Evolutionary conservation across 2,888 invertebrate species (phyloP).

Genomic region (Malthinus flaveolus): DNA sequence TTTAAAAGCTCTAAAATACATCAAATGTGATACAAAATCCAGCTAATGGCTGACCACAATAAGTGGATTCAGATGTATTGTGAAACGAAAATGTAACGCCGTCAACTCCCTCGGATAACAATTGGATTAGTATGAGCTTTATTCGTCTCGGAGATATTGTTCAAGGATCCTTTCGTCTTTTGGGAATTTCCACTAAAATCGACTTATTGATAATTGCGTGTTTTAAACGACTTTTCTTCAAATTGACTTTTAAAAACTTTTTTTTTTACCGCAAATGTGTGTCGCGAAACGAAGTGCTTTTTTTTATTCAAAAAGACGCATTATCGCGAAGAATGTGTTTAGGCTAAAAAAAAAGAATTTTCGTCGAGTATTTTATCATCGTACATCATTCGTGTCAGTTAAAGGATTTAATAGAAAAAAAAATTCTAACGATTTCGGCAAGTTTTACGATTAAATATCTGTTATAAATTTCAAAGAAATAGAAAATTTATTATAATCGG

Average conservation of each 20-base stretch:
- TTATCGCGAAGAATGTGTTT: too few relatives aligned
- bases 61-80: slow-evolving; percentile 32
- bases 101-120: slow-evolving; percentile 33
- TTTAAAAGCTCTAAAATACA: slow-evolving; percentile 27
- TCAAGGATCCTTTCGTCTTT: slow-evolving; percentile 27
- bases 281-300: too few relatives aligned
- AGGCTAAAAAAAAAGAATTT: slow-evolving; percentile 13
- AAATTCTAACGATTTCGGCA: too few relatives aligned
- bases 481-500: too few relatives aligned
- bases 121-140: slow-evolving; percentile 36
- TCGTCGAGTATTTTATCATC: slow-evolving; percentile 44
- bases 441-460: too few relatives aligned
- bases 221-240: too few relatives aligned
- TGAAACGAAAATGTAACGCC: slow-evolving; percentile 34
- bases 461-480: too few relatives aligned
- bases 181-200: slow-evolving; percentile 13
- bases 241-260: too few relatives aligned
- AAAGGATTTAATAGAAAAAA: slow-evolving; percentile 14
- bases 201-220: too few relatives aligned
- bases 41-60: slow-evolving; percentile 28
- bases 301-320: too few relatives aligned
- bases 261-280: too few relatives aligned
- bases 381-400: slow-evolving; percentile 46
- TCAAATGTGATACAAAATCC: slow-evolving; percentile 27
- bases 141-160: slow-evolving; percentile 31